Evolutionary conservation across 1,140 invertebrate species (phyloP).

Genomic region (Dendroctonus ponderosae): DNA sequence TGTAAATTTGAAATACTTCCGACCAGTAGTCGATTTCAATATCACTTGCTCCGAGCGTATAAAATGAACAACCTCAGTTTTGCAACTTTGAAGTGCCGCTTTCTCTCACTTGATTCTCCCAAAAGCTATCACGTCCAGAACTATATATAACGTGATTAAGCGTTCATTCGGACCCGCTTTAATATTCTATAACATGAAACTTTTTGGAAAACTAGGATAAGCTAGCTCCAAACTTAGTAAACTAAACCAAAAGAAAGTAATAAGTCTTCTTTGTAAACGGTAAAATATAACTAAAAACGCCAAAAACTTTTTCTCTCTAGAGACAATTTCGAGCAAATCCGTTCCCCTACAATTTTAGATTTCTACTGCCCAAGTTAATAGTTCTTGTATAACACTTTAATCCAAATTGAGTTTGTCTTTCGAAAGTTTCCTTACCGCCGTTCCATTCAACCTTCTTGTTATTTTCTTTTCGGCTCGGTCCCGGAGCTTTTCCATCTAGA

Average conservation of each 20-base stretch:
- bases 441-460: constrained; percentile 33
- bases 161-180: not conserved
- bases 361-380: constrained; percentile 41
- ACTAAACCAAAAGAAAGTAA: constrained; percentile 23
- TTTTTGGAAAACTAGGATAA: constrained; percentile 9
- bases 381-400: constrained; percentile 45
- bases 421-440: constrained; percentile 38
- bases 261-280: constrained; percentile 32
- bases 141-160: not conserved
- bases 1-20: not conserved
- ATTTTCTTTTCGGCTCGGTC: constrained; percentile 15
- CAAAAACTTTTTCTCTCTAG: constrained; percentile 27
- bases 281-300: constrained; percentile 32
- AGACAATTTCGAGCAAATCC: constrained; percentile 34
- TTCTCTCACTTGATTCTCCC: too few relatives aligned
- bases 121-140: not conserved
- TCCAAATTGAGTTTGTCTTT: constrained; percentile 44
- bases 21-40: not conserved
- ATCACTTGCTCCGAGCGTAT: not conserved
- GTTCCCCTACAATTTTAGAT: constrained; percentile 36
- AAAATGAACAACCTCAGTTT: too few relatives aligned
- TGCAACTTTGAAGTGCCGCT: too few relatives aligned
- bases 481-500: constrained; percentile 25
- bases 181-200: constrained; percentile 16
- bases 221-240: constrained; percentile 15